Conservation (phyloP, 2,797 vertebrate genomes). For the Arctocebus calabarensis region DNA sequence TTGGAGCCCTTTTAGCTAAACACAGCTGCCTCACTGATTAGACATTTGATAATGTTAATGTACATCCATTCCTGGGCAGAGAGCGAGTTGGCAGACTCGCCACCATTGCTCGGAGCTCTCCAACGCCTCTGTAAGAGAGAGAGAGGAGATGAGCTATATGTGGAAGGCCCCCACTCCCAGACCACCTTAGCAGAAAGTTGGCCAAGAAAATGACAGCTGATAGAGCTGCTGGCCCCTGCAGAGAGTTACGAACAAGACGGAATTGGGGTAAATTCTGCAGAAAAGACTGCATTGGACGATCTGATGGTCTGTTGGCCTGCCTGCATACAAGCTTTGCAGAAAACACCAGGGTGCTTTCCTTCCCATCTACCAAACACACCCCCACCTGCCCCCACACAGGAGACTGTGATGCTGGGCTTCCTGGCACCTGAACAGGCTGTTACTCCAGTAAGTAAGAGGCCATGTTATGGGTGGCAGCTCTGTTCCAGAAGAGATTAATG, state of each 20-base stretch:
- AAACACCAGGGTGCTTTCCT: conserved; percentile 5
- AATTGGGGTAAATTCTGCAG: not conserved
- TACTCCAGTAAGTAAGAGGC: conserved; percentile 51
- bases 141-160: not conserved
- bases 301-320: not conserved
- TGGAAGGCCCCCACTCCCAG: not conserved
- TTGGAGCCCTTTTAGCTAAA: conserved; percentile 67
- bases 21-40: conserved; percentile 57
- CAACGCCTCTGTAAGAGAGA: not conserved
- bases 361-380: not conserved
- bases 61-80: not conserved
- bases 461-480: not conserved
- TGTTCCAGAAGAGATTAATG: conserved; percentile 48
- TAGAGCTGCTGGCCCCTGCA: not conserved
- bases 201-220: not conserved
- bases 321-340: conserved; percentile 7
- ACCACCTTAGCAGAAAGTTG: conserved; percentile 23
- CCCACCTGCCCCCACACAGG: not conserved
- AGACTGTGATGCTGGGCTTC: not conserved
- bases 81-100: not conserved
- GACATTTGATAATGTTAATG: conserved; percentile 53
- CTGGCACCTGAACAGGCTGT: not conserved
- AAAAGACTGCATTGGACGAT: not conserved
- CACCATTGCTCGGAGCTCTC: not conserved
- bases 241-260: not conserved